A percentile compares a stretch with the other conserved stretches of the same genome.
Conservation (phyloP, 2,888 invertebrate genomes). For the Apamea crenata region DNA sequence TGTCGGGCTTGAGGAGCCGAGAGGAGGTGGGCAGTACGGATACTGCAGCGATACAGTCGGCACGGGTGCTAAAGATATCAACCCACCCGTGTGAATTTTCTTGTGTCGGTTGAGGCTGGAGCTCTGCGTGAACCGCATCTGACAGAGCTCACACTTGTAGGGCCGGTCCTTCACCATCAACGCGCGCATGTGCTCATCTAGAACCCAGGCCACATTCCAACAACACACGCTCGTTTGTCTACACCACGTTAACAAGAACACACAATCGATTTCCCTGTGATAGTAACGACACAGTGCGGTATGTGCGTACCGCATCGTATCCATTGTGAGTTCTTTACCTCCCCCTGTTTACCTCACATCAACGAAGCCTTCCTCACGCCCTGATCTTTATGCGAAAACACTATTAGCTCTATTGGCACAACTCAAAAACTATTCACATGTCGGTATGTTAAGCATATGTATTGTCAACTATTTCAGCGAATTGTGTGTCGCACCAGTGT, state of each 20-base stretch:
- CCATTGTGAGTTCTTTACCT: conserved; percentile 85
- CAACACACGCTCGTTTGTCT: conserved; percentile 75
- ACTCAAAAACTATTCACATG: conserved; percentile 91
- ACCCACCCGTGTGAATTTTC: conserved; percentile 92
- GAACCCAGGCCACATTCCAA: conserved; percentile 86
- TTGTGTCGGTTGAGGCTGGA: conserved; percentile 93
- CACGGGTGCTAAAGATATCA: conserved; percentile 77
- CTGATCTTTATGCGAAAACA: conserved; percentile 80
- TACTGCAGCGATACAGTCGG: conserved; percentile 71
- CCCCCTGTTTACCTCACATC: conserved; percentile 89
- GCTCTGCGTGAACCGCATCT: conserved; percentile 93
- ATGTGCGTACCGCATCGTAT: conserved; percentile 49
- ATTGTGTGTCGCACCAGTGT: conserved; percentile 85
- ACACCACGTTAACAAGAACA: conserved; percentile 73
- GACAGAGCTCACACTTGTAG: conserved; percentile 92
- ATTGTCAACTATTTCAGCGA: conserved; percentile 78
- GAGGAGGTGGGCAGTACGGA: conserved; percentile 60
- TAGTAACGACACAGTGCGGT: conserved; percentile 32
- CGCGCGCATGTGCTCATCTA: conserved; percentile 90
- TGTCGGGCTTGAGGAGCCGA: conserved; percentile 71
- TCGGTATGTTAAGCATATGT: conserved; percentile 77
- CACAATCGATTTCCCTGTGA: conserved; percentile 74
- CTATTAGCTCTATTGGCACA: conserved; percentile 78
- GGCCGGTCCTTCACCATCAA: conserved; percentile 91
- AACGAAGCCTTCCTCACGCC: conserved; percentile 87